Conservation (phyloP, 2,888 invertebrate genomes). For the Seira sanloemensis region DNA sequence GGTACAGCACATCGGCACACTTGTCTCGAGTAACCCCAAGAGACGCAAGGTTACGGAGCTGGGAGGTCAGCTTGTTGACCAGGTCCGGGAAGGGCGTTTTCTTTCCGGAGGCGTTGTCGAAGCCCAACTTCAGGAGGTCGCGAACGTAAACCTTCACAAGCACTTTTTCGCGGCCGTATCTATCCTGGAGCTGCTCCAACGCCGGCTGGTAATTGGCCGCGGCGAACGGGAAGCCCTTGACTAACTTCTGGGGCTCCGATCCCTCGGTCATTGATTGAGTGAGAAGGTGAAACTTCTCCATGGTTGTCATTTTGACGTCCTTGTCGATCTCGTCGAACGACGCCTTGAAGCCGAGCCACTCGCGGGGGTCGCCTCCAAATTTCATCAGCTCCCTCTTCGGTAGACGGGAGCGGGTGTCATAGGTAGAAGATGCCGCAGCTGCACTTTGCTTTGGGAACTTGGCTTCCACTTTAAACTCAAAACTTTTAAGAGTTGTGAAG, state of each 20-base stretch:
- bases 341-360: conserved; percentile 16
- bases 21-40: conserved; percentile 38
- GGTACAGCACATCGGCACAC: conserved; percentile 29
- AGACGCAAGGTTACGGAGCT: conserved; percentile 29
- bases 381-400: conserved; percentile 1
- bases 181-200: not conserved
- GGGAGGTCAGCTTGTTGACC: conserved; percentile 2
- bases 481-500: too few species aligned
- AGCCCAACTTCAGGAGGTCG: not conserved
- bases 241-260: not conserved
- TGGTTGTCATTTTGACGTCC: not conserved
- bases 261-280: conserved; percentile 3
- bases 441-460: too few species aligned
- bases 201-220: not conserved
- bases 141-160: conserved; percentile 22
- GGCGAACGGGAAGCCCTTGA: not conserved
- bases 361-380: conserved; percentile 5
- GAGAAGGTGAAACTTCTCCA: conserved; percentile 23
- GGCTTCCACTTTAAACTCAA: too few species aligned
- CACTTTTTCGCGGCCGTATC: conserved; percentile 2
- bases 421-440: too few species aligned
- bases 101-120: not conserved
- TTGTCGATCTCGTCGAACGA: not conserved
- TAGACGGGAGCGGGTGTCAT: not conserved
- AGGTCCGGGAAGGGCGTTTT: conserved; percentile 10